Evolutionary conservation across 2,888 invertebrate species (phyloP), one percentile per base, ranked within the genome.

Genomic region (Tortrix viridana): DNA sequence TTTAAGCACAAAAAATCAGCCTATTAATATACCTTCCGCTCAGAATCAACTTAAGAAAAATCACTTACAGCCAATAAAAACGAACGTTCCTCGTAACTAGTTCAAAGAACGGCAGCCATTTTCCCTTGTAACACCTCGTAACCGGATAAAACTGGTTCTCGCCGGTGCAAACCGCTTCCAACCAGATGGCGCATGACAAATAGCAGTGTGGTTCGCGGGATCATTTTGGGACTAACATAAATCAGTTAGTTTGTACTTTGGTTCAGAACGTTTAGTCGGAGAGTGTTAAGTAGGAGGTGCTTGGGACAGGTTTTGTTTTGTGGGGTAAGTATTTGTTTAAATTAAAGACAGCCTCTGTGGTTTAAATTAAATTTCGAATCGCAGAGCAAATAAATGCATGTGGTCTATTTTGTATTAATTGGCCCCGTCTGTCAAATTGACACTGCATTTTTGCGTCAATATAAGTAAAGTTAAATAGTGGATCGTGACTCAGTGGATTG

Each of bases 151-250:
- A 61, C 60, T 44, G 50, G 66, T 44, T 62, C 37, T 26, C n/a
- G 26, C 60, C 54, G 60, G 60, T 55, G 60, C 54, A 23, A 60
- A 60, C 44, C 26, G 44, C 22, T 55, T 55, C 41, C 18, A 44
- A 62, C 61, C 62, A 62, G 62, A 56, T 62, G 62, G 16, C 62
- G 62, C 56, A 19, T 62, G 50, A 62, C 62, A 57, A 62, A 62
- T 62, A 56, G 84, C 84, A 68, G 76, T 75, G 84, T 75, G 84
- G 86, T 86, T 64, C 72, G 75, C 65, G 71, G 76, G 80, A 86
- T 84, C 83, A 84, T 86, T 88, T 84, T 70, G 76, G 80, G 77
- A 71, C 70, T 68, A 69, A 63, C 68, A 76, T 79, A 80, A 80
- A 79, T 80, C 79, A 76, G 72, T 69, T 63, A 38, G 38, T 41